A percentile compares a stretch with the other conserved stretches of the same genome.
These are phyloP conservation scores for Notamacropus eugenii DNA, from an alignment of 2,797 vertebrate species.

Conservation along the genomic window DNA sequence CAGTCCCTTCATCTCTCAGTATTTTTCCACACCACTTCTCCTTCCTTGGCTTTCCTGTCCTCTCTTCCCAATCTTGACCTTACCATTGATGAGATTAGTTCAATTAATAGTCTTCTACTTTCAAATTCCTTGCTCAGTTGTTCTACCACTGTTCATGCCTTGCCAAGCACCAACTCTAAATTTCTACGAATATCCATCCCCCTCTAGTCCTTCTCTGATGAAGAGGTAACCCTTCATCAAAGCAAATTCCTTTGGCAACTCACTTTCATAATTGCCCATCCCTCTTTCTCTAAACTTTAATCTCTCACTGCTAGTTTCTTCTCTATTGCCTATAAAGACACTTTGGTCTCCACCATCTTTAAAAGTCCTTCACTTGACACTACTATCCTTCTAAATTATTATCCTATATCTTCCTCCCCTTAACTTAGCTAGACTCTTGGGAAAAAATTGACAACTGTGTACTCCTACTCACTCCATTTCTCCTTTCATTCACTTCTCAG, in stretches of 20 bases:
- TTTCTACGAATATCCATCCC: background rate
- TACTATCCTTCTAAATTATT: background rate
- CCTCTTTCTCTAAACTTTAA: background rate
- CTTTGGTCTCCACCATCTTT: background rate
- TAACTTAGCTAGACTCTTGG: background rate
- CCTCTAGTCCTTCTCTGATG: too few relatives aligned
- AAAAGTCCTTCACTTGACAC: background rate
- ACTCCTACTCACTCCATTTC: background rate
- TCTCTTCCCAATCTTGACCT: background rate
- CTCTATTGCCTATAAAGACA: background rate
- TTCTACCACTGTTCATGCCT: background rate
- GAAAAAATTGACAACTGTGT: background rate
- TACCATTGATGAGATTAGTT: background rate
- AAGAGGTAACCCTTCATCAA: background rate
- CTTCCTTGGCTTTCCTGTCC: background rate
- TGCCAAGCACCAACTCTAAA: background rate
- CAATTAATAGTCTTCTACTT: background rate
- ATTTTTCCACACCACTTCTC: background rate
- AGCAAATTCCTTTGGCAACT: background rate
- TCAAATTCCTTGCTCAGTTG: background rate
- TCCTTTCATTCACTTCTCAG: background rate
- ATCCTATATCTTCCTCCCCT: background rate
- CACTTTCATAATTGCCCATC: background rate
- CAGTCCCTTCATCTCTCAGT: background rate
- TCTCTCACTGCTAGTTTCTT: background rate